Evolutionary conservation across 2,797 vertebrate species (phyloP).

Genomic region (Balearica regulorum): DNA sequence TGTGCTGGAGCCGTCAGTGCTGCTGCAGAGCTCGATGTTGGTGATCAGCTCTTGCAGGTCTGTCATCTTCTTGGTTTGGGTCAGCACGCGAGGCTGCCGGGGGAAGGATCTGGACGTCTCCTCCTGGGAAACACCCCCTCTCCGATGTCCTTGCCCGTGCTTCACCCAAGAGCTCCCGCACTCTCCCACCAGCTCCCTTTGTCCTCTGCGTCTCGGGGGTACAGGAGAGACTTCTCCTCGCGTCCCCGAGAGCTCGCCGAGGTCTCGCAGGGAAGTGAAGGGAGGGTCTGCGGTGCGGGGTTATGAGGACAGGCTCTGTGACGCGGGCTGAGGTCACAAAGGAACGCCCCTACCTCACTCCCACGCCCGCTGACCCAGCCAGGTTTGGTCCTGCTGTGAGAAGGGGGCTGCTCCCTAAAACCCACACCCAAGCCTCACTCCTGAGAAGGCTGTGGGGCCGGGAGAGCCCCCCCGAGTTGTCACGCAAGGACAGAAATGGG

Average conservation of each 20-base stretch:
- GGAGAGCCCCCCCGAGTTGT: no score
- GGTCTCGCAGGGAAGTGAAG: no score
- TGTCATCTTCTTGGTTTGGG: background rate
- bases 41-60: background rate
- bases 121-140: background rate
- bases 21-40: background rate
- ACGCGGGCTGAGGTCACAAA: no score
- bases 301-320: no score
- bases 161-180: no score
- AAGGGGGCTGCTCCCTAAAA: background rate
- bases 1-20: background rate
- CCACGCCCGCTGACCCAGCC: accelerated
- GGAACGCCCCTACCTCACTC: no score
- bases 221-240: no score
- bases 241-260: no score
- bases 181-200: no score
- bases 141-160: no score
- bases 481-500: background rate
- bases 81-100: background rate
- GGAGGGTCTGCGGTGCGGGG: no score
- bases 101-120: background rate
- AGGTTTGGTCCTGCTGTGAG: background rate
- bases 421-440: background rate
- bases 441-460: background rate
- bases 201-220: no score